These are phyloP conservation scores for Limnephilus rhombicus DNA, from an alignment of 2,888 invertebrate genomes.

Conservation along the genomic window DNA sequence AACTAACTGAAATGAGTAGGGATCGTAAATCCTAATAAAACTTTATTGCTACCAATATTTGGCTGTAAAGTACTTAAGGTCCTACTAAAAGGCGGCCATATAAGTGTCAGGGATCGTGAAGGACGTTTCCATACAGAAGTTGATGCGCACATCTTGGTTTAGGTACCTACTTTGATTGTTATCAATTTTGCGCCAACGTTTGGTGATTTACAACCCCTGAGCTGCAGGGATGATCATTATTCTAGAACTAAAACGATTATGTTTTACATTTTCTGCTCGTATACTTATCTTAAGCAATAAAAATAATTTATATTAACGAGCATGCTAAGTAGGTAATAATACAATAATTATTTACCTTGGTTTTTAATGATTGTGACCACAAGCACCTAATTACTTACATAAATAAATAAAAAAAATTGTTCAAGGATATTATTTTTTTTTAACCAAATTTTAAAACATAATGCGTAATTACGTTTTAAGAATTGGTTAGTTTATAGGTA, in stretches of 20 bases:
- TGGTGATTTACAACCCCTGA: slow-evolving; percentile 4
- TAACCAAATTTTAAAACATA: too few relatives aligned
- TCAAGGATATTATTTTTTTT: too few relatives aligned
- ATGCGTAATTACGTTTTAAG: too few relatives aligned
- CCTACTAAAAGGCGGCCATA: slow-evolving; percentile 60
- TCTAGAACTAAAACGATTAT: not conserved
- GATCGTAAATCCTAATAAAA: slow-evolving; percentile 61
- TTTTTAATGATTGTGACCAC: too few relatives aligned
- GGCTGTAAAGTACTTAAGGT: slow-evolving; percentile 59
- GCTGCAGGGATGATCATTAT: not conserved
- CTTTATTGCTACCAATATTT: slow-evolving; percentile 65
- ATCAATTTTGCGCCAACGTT: not conserved
- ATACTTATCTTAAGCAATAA: not conserved
- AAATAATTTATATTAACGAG: not conserved
- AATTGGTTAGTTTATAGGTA: too few relatives aligned
- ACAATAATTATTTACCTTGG: not conserved
- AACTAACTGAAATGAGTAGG: slow-evolving; percentile 52
- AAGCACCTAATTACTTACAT: too few relatives aligned
- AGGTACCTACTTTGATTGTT: slow-evolving; percentile 37
- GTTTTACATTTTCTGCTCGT: not conserved
- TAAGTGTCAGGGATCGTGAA: slow-evolving; percentile 54
- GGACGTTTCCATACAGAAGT: slow-evolving; percentile 53
- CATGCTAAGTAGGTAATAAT: not conserved
- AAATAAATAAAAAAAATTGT: too few relatives aligned
- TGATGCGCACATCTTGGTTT: slow-evolving; percentile 44